These are phyloP conservation scores for Trachelus stipa DNA, from an alignment of 2,888 invertebrate genomes.

Conservation along the genomic window DNA sequence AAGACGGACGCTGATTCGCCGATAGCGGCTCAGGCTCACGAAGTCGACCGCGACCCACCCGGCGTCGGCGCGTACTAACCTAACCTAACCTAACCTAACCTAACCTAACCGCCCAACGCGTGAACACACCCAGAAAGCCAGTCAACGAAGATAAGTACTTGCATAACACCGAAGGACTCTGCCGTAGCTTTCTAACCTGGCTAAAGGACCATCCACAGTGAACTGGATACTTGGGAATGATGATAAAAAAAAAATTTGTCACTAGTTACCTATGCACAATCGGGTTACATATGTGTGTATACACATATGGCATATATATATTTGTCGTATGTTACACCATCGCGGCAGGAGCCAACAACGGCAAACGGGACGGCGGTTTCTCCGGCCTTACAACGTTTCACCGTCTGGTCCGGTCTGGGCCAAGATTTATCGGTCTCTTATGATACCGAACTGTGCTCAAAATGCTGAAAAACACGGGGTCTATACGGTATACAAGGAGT, in stretches of 20 bases:
- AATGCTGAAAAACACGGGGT: conserved; percentile 61
- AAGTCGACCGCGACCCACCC: conserved; percentile 16
- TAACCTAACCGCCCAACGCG: not conserved
- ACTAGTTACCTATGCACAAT: not conserved
- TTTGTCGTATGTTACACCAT: not conserved
- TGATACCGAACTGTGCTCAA: conserved; percentile 62
- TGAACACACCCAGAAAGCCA: not conserved
- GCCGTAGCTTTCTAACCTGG: not conserved
- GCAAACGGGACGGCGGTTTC: conserved; percentile 1
- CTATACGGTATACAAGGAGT: conserved; percentile 45
- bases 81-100: not conserved
- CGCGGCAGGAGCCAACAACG: not conserved
- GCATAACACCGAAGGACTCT: not conserved
- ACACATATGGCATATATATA: not conserved
- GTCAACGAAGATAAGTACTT: not conserved
- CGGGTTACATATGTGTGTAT: not conserved
- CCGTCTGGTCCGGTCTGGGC: conserved; percentile 12
- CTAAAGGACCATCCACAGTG: not conserved
- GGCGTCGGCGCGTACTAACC: conserved; percentile 1
- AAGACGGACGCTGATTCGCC: conserved; percentile 65
- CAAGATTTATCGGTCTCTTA: conserved; percentile 63
- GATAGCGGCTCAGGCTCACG: conserved; percentile 55
- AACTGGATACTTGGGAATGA: not conserved
- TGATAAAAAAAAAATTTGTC: not conserved
- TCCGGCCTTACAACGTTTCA: not conserved